Evolutionary conservation across 2,888 invertebrate genomes (phyloP).

Genomic region (Belgica antarctica): DNA sequence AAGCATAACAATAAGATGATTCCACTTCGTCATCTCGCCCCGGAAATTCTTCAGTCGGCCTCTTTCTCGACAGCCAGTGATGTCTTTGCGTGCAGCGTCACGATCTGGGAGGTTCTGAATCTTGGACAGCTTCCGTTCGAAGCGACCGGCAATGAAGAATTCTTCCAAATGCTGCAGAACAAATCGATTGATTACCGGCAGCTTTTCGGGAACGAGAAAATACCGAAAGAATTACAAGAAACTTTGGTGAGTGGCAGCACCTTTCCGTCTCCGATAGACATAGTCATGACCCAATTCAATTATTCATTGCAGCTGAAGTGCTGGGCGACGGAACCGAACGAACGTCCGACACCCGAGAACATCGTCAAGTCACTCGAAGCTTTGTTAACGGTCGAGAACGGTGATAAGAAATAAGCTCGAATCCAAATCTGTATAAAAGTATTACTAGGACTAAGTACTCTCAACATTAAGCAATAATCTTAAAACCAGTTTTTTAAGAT

Average conservation of each 20-base stretch:
- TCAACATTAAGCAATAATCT: conserved; percentile 10
- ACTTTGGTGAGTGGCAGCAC: conserved; percentile 56
- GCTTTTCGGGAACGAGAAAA: conserved; percentile 52
- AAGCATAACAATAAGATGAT: conserved; percentile 79
- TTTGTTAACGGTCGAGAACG: neutral
- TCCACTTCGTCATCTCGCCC: conserved; percentile 86
- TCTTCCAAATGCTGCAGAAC: conserved; percentile 51
- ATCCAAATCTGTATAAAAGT: neutral
- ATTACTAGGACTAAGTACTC: neutral
- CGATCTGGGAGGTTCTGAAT: conserved; percentile 86
- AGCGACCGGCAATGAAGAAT: conserved; percentile 53
- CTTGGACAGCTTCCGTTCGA: conserved; percentile 73
- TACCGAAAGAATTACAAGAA: conserved; percentile 62
- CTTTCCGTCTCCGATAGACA: no score
- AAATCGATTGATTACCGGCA: conserved; percentile 64
- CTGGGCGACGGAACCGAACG: conserved; percentile 53
- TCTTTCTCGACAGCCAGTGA: conserved; percentile 85
- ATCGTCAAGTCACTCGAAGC: conserved; percentile 22
- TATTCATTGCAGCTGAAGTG: conserved; percentile 50
- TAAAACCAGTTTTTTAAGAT: neutral
- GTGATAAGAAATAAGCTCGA: neutral
- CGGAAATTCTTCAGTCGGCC: conserved; percentile 79
- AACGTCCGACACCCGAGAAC: conserved; percentile 49
- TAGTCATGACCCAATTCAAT: no score
- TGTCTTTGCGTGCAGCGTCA: conserved; percentile 85